These are phyloP conservation scores for Okapia johnstoni DNA, from an alignment of 2,113 vertebrate genomes.

Conservation along the genomic window DNA sequence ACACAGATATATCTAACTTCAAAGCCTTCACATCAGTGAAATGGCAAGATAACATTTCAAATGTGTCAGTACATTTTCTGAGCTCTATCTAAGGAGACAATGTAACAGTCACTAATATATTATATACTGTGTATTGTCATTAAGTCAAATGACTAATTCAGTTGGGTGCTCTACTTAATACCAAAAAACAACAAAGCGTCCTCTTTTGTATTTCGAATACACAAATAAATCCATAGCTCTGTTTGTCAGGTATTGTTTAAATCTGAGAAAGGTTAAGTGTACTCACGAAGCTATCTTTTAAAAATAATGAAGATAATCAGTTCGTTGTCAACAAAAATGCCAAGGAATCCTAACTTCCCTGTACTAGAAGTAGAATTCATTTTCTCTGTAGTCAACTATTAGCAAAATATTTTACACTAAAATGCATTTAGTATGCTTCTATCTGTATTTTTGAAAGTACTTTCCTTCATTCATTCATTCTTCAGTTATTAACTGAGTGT, in stretches of 20 bases:
- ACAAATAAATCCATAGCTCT: background rate
- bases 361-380: background rate
- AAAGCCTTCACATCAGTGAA: background rate
- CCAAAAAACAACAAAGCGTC: background rate
- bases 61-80: background rate
- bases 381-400: background rate
- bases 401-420: background rate
- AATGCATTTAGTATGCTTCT: background rate
- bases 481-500: background rate
- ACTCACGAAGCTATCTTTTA: background rate
- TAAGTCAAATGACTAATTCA: background rate
- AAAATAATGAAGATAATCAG: background rate
- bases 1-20: background rate
- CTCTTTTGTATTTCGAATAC: background rate
- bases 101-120: background rate
- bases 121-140: background rate
- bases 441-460: background rate
- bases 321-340: background rate
- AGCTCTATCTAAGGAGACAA: background rate
- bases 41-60: background rate
- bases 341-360: background rate
- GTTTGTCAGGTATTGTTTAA: background rate
- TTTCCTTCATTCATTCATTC: background rate
- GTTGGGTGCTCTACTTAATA: background rate
- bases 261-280: background rate